Percentiles rank a stretch among this genome's conserved stretches.
These are phyloP conservation scores for Chloroceryle aenea DNA, from an alignment of 2,113 vertebrate species.

Conservation along the genomic window DNA sequence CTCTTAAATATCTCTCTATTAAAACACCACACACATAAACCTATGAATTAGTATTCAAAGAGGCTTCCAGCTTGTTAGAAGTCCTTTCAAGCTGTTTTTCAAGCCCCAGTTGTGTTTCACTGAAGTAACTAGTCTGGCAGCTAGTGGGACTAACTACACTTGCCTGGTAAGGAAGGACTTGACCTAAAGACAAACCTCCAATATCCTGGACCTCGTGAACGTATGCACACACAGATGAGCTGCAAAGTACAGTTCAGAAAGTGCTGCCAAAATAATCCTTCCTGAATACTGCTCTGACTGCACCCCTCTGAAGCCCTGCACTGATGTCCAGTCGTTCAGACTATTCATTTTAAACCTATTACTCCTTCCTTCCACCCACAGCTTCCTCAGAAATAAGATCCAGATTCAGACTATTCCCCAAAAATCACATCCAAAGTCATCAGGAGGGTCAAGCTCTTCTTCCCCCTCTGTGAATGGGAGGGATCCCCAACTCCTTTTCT, in stretches of 20 bases:
- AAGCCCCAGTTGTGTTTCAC: background rate
- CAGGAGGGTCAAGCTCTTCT: background rate
- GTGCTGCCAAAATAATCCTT: background rate
- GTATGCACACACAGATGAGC: background rate
- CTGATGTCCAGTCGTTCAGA: background rate
- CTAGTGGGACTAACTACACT: background rate
- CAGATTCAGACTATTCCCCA: background rate
- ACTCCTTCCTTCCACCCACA: background rate
- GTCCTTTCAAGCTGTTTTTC: background rate
- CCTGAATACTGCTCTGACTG: background rate
- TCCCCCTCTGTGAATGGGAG: accelerated
- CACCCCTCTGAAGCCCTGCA: background rate
- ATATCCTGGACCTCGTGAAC: background rate
- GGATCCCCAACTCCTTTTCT: background rate
- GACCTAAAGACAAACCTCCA: background rate
- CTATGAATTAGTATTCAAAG: background rate
- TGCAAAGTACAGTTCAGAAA: background rate
- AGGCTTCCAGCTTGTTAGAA: background rate
- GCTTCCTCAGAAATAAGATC: background rate
- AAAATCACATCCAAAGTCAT: background rate
- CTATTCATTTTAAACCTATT: background rate
- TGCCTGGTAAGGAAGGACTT: background rate
- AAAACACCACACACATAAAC: background rate
- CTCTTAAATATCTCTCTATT: background rate
- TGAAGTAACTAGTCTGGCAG: background rate